Evolutionary conservation across 2,888 invertebrate species (phyloP).

Genomic region (Melinaea menophilus): DNA sequence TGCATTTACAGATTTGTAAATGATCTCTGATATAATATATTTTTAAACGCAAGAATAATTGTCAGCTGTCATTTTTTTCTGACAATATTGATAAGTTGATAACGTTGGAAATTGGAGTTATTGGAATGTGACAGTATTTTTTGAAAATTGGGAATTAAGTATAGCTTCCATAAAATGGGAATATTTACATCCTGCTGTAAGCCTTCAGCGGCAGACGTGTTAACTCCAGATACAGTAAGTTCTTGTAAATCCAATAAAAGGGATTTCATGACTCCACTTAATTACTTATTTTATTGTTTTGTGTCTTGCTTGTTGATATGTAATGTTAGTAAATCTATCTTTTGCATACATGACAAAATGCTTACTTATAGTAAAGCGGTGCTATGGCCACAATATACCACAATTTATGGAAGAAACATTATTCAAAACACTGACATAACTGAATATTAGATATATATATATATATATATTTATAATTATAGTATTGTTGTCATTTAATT

Average conservation of each 20-base stretch:
- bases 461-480: no score
- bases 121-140: constrained; percentile 19
- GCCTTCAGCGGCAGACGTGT: constrained; percentile 74
- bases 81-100: constrained; percentile 21
- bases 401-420: no score
- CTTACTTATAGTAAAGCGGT: no score
- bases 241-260: constrained; percentile 9
- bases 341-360: constrained; percentile 9
- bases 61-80: constrained; percentile 24
- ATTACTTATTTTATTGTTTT: neutral
- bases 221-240: constrained; percentile 79
- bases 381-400: no score
- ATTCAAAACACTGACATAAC: no score
- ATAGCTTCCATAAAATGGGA: constrained; percentile 58
- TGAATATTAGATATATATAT: no score
- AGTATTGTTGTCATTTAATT: no score
- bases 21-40: constrained; percentile 10
- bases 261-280: neutral
- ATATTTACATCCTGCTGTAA: constrained; percentile 75
- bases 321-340: no score
- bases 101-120: constrained; percentile 9
- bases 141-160: constrained; percentile 19
- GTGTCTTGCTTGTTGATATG: neutral
- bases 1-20: constrained; percentile 20
- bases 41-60: constrained; percentile 27